phyloP scores from a whole-genome alignment of 35 echinoderm and acorn worm genomes.

The Ophioderma brevispina region DNA sequence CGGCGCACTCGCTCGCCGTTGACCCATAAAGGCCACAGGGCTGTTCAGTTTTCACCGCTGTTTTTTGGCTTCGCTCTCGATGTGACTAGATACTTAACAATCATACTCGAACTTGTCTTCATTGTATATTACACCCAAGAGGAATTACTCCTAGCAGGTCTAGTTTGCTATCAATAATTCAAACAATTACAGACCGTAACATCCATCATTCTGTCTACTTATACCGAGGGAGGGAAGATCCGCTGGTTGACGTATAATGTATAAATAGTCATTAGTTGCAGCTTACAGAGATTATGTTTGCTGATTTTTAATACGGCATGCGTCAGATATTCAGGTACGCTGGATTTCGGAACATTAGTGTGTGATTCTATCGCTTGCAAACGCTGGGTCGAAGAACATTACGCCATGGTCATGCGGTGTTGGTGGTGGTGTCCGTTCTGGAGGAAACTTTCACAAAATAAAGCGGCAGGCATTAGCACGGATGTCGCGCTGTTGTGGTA shows the following conservation, averaged over 20 bases:
- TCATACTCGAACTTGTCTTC: not conserved
- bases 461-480: no score
- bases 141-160: not conserved
- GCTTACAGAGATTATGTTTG: not conserved
- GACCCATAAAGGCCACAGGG: not conserved
- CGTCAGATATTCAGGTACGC: no score
- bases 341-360: no score
- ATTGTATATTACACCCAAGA: not conserved
- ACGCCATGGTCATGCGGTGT: no score
- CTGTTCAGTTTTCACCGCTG: not conserved
- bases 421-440: no score
- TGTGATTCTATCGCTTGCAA: no score
- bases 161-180: slow-evolving; percentile 9
- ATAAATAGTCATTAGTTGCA: not conserved
- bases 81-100: not conserved
- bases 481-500: no score
- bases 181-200: not conserved
- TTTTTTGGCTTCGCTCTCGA: not conserved
- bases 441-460: no score
- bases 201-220: not conserved
- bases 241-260: not conserved
- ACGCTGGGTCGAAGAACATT: no score
- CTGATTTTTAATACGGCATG: no score
- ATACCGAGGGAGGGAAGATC: not conserved
- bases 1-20: not conserved